Evolutionary conservation across 2,888 invertebrate species (phyloP), one percentile per base, ranked within the genome.

Genomic region (Dasysyrphus albostriatus): DNA sequence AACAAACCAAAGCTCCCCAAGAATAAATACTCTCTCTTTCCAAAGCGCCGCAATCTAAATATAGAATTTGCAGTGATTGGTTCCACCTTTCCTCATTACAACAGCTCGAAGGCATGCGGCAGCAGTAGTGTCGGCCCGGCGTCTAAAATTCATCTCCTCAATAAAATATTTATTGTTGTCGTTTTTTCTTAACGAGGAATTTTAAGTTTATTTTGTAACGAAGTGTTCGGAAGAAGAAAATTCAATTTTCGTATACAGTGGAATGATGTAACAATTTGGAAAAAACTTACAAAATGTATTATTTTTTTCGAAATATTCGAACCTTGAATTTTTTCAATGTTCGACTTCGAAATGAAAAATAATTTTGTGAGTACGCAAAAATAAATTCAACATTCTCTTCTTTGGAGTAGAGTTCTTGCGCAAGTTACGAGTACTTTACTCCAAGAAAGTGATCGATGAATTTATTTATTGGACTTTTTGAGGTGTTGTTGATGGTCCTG

Each of bases 31-130:
- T 61, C 44, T 69, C 81, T 73, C 81, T 81, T 14, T 78, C 70
- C 74, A 74, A 81, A 70, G 77, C 69, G 77, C 74, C 77, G n/a
- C 65, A 54, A 16, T 77, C 82, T 85, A 82, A 78, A 63, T 82
- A 78, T 85, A 85, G 82, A 77, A 74, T 63, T 54, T 61, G 51
- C 59, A 49, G 63, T 69, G 81, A 81, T 77, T 61, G 72, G 29
- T 69, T 74, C 69, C 77, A 77, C 82, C 85, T 85, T 78, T 51
- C 69, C 39, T 81, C 61, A 61, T 75, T 44, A 61, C 70, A 69
- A 16, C 34, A 56, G 9, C 32, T 56, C 37, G 24, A 61, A 14
- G 59, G 51, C 16, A 12, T 34, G 10, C 44, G 39, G 32, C 32
- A 42, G 10, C 37, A 10, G 14, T 10, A 34, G 34, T 42, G 14